Evolutionary conservation across 2,888 invertebrate genomes (phyloP).

Genomic region (Ornithoptera alexandrae): DNA sequence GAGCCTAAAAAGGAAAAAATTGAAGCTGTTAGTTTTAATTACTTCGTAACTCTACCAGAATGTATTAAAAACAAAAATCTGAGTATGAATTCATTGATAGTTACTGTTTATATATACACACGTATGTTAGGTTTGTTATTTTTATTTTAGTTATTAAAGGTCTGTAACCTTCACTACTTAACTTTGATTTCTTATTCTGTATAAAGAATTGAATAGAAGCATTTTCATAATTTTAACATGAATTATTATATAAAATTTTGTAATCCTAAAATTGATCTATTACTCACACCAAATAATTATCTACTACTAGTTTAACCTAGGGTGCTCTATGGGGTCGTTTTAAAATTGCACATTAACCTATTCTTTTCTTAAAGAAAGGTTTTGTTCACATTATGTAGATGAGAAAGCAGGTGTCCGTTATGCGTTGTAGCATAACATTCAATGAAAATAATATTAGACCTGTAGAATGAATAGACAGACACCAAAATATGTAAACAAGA

Average conservation of each 20-base stretch:
- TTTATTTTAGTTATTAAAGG: not conserved
- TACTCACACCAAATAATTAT: not conserved
- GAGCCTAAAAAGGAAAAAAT: constrained; percentile 1
- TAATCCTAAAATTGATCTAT: too few species aligned
- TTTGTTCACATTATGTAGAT: constrained; percentile 78
- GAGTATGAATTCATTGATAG: not conserved
- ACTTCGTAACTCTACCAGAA: not conserved
- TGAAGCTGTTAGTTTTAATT: not conserved
- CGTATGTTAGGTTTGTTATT: not conserved
- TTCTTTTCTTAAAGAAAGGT: constrained; percentile 41
- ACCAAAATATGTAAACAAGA: not conserved
- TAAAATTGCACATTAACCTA: constrained; percentile 18
- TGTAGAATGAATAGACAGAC: constrained; percentile 34
- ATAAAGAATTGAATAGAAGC: too few species aligned
- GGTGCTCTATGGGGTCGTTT: not conserved
- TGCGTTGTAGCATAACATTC: constrained; percentile 61
- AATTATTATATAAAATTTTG: too few species aligned
- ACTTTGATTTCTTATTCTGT: not conserved
- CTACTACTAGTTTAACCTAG: not conserved
- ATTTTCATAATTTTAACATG: too few species aligned
- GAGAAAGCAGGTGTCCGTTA: constrained; percentile 74
- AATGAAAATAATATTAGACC: constrained; percentile 65
- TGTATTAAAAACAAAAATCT: not conserved
- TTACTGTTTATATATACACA: not conserved
- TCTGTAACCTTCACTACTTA: not conserved